These are phyloP conservation scores for Acrobasis consociella DNA, from an alignment of 2,888 invertebrate genomes.

Conservation along the genomic window DNA sequence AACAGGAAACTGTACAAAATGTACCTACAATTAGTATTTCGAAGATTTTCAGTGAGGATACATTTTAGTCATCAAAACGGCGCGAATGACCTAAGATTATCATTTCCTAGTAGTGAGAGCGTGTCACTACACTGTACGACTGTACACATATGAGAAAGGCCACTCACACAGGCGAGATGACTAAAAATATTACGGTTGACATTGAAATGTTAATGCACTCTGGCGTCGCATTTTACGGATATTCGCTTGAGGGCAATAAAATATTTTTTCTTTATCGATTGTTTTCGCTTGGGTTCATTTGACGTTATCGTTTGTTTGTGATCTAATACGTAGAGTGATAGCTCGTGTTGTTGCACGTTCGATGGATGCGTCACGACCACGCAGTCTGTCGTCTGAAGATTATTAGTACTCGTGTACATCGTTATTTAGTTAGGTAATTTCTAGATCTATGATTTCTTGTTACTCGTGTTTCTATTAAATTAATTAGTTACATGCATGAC, in stretches of 20 bases:
- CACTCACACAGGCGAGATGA: slow-evolving; percentile 68
- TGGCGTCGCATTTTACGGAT: slow-evolving; percentile 69
- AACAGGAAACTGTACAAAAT: not conserved
- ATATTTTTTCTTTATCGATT: slow-evolving; percentile 63
- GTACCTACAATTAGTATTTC: not conserved
- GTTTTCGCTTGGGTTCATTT: slow-evolving; percentile 64
- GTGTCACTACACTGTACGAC: slow-evolving; percentile 43
- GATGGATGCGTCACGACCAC: slow-evolving; percentile 33
- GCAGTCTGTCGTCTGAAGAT: slow-evolving; percentile 42
- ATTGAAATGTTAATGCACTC: slow-evolving; percentile 83
- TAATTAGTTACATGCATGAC: no score
- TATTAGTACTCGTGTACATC: slow-evolving; percentile 27
- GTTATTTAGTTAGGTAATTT: slow-evolving; percentile 10
- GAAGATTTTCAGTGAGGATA: slow-evolving; percentile 34
- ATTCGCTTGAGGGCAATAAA: slow-evolving; percentile 55
- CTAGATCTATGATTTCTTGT: slow-evolving; percentile 1
- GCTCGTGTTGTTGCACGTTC: slow-evolving; percentile 51
- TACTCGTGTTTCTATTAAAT: not conserved
- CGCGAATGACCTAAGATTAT: slow-evolving; percentile 65
- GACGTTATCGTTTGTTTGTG: slow-evolving; percentile 50
- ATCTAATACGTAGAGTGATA: slow-evolving; percentile 60
- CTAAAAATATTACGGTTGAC: slow-evolving; percentile 82
- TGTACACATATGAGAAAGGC: slow-evolving; percentile 59
- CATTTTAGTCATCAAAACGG: slow-evolving; percentile 43
- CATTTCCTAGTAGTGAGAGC: slow-evolving; percentile 63